Evolutionary conservation across 2,888 invertebrate species (phyloP).

Genomic region (Nipponacmea schrenckii): DNA sequence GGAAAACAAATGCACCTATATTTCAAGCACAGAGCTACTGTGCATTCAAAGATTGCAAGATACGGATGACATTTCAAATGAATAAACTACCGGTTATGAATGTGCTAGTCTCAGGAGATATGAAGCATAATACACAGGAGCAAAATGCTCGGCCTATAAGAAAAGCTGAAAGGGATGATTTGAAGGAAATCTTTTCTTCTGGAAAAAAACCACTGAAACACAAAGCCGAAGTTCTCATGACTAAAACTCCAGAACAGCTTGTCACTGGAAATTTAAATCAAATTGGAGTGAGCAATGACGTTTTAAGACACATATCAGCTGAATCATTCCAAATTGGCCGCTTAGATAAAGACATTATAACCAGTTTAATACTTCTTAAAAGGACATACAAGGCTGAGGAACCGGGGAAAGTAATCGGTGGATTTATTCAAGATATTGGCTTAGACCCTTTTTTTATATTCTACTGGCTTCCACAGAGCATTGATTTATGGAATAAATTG

Average conservation of each 20-base stretch:
- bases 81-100: background rate
- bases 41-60: background rate
- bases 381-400: background rate
- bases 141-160: background rate
- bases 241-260: background rate
- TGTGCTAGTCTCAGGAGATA: background rate
- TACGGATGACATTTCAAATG: background rate
- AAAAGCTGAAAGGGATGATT: background rate
- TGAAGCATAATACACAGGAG: background rate
- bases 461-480: too few relatives aligned
- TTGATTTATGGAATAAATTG: too few relatives aligned
- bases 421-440: background rate
- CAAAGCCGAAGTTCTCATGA: background rate
- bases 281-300: background rate
- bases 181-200: background rate
- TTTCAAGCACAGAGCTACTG: background rate
- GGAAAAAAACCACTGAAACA: background rate
- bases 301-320: background rate
- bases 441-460: too few relatives aligned
- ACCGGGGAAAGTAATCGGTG: background rate
- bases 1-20: background rate
- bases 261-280: background rate
- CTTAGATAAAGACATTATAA: background rate
- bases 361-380: background rate
- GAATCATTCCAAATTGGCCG: background rate